Evolutionary conservation across 1,140 invertebrate species (phyloP).

Genomic region (Drosophila rhopaloa): DNA sequence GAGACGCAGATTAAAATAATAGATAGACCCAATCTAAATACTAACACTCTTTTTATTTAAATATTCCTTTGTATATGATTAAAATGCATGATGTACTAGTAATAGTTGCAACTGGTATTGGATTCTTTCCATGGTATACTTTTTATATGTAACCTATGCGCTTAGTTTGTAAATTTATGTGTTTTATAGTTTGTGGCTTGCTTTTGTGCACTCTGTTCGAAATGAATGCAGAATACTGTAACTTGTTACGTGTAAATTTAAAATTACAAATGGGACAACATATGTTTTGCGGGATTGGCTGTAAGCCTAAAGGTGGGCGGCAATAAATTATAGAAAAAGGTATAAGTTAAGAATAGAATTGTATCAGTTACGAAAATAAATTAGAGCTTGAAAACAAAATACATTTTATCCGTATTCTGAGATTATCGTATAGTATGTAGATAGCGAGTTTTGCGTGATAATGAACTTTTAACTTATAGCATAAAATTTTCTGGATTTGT

Average conservation of each 20-base stretch:
- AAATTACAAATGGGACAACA: conserved; percentile 31
- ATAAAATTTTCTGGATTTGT: conserved; percentile 44
- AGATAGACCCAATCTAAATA: conserved; percentile 37
- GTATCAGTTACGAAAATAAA: conserved; percentile 58
- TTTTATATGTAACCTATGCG: conserved; percentile 64
- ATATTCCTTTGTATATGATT: conserved; percentile 76
- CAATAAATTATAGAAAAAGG: conserved; percentile 65
- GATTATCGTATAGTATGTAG: conserved; percentile 59
- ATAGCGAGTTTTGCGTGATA: conserved; percentile 35
- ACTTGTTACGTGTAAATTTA: conserved; percentile 15
- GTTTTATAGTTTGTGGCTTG: conserved; percentile 53
- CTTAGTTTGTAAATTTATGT: conserved; percentile 44
- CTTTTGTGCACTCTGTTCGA: conserved; percentile 52
- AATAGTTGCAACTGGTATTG: conserved; percentile 77
- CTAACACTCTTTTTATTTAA: conserved; percentile 79
- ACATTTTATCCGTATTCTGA: conserved; percentile 29
- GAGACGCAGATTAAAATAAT: no score
- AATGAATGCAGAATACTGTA: conserved; percentile 49
- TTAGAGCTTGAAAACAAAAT: conserved; percentile 20
- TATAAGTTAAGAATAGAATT: conserved; percentile 18
- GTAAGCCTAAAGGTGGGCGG: conserved; percentile 64
- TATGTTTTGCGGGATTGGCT: conserved; percentile 10
- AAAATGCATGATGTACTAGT: conserved; percentile 74
- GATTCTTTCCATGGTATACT: conserved; percentile 72
- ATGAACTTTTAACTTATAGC: conserved; percentile 64